Evolutionary conservation across 2,888 invertebrate genomes (phyloP), one percentile per base, ranked within the genome.

Genomic region (Cheilosia vulpina): DNA sequence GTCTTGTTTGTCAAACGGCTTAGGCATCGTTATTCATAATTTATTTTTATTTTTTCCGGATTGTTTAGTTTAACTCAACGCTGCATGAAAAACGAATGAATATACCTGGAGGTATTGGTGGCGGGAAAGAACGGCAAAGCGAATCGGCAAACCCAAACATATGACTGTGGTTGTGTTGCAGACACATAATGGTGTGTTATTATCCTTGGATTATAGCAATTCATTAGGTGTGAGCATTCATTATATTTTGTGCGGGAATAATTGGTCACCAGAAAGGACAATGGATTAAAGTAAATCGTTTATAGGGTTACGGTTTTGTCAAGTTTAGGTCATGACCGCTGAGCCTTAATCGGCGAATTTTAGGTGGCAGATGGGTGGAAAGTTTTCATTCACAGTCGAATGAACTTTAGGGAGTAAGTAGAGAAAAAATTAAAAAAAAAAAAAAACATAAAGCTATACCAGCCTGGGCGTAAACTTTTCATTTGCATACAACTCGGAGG

Each of bases 1-100:
- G 62, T 38, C 77, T 69, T 78, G 78, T 78, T 78, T 78, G 78
- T 71, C 78, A 78, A 78, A 55, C 50, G 69, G 55, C 69, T 78
- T 69, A 78, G 69, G 45, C 55, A 78, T 78, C 69, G 78, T 71
- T 78, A 78, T 69, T 78, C 63, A 78, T 78, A 78, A 78, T 71
- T 69, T 31, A 31, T 31, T 31, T 31, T 31, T 31, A 31, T 58
- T 55, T 66, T 72, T 52, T 50, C 53, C 50, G 47, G 63, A 62
- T 53, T 72, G 60, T 45, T 60, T 31, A 50, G 58, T 58, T 58
- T 58, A 71, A 50, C 24, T 24, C 50, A 38, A 50, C 58, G 15
- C 24, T 7, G 38, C 43, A 68, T 57, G 45, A 31, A 31, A 41
- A 55, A 31, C 19, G 24, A 47, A n/a, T 58, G 21, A 38, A 55